phyloP scores from a whole-genome alignment of 2,113 vertebrate species.

The Eleginops maclovinus region DNA sequence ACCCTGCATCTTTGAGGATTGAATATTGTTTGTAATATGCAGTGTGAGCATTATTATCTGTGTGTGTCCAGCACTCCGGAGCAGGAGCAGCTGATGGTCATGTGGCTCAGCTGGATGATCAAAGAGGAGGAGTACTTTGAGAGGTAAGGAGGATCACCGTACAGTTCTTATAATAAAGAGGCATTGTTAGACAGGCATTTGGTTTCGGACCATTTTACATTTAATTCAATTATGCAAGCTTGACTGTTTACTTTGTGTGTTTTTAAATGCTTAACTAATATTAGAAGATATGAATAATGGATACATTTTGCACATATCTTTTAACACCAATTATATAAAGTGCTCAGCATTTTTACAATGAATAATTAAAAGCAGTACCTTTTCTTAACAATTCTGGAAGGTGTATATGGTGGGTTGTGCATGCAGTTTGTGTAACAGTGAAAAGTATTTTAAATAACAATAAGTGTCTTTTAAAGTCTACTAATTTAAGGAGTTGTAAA shows the following conservation, averaged over 20 bases:
- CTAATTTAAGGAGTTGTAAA: no score
- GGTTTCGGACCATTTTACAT: no score
- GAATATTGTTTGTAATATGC: slow-evolving; percentile 5
- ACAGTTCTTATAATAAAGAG: neutral
- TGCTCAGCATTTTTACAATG: neutral
- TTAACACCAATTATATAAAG: neutral
- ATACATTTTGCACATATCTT: neutral
- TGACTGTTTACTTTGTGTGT: no score
- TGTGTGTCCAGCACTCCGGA: slow-evolving; percentile 90
- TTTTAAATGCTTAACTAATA: neutral
- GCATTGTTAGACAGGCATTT: neutral
- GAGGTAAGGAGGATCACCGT: slow-evolving; percentile 84
- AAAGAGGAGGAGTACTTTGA: slow-evolving; percentile 99
- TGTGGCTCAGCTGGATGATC: slow-evolving; percentile 99
- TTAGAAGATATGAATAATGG: no score
- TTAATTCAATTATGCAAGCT: no score
- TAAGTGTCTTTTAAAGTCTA: no score
- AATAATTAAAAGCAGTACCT: neutral
- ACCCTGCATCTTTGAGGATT: neutral
- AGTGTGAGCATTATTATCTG: neutral
- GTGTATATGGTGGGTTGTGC: neutral
- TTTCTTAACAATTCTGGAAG: neutral
- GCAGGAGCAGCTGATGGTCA: slow-evolving; percentile 97
- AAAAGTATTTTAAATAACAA: neutral
- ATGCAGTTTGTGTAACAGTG: neutral